These are phyloP conservation scores for Eurosta solidaginis DNA, from an alignment of 1,140 invertebrate species.

Conservation along the genomic window DNA sequence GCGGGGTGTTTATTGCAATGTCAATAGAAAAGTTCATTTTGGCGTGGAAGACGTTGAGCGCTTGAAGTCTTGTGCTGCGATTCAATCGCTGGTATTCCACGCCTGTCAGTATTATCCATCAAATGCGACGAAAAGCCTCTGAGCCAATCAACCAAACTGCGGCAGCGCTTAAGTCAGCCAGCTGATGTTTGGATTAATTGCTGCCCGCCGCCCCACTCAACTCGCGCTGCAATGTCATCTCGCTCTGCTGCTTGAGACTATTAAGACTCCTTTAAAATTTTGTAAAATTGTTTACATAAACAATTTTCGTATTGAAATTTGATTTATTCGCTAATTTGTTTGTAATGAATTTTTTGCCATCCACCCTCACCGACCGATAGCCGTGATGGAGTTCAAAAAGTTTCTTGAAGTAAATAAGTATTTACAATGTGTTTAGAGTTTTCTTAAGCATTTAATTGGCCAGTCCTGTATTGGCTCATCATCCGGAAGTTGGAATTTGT, in stretches of 20 bases:
- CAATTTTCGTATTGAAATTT: conserved; percentile 59
- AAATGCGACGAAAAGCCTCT: not conserved
- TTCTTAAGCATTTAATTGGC: conserved; percentile 38
- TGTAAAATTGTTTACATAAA: conserved; percentile 34
- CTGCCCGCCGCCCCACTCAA: not conserved
- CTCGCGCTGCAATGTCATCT: not conserved
- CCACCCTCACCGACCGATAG: not conserved
- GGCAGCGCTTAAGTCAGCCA: not conserved
- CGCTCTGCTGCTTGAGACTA: no score
- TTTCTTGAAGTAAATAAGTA: conserved; percentile 5
- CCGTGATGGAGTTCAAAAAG: not conserved
- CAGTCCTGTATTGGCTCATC: not conserved
- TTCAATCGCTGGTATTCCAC: conserved; percentile 33
- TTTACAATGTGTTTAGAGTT: not conserved
- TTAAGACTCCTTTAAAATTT: conserved; percentile 7
- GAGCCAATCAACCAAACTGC: not conserved
- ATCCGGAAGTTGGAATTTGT: not conserved
- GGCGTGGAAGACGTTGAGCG: no score
- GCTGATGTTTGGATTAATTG: conserved; percentile 18
- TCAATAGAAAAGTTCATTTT: no score
- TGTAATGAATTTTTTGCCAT: conserved; percentile 55
- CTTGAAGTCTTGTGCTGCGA: conserved; percentile 20
- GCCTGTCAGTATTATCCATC: conserved; percentile 45
- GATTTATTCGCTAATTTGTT: conserved; percentile 61
- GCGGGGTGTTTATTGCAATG: no score